Base-by-base conservation (phyloP, 2,797 vertebrate species). In the Sphenopsis melanotis region DNA sequence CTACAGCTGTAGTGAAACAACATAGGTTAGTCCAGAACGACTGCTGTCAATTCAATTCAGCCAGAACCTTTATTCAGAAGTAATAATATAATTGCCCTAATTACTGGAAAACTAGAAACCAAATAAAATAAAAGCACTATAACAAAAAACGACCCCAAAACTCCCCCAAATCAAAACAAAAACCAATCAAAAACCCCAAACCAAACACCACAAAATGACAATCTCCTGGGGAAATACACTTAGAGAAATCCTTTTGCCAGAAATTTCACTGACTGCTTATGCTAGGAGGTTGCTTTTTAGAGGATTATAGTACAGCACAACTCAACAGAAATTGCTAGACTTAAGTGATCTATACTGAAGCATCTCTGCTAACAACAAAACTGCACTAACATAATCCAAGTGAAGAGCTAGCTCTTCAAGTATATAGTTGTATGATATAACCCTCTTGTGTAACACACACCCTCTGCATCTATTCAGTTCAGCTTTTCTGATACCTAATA, bases 1-100 rank as follows among this genome's bases (percentile, higher is more conserved):
- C 95, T 74, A 95, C 89, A 97, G 96, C 95, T 95, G 63, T 85
- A 69, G 95, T 76, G 89, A 97, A 98, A 98, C 96, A 97, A 95
- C 94, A 97, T 93, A 97, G 95, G 94, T 96, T 97, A 97, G 89
- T 96, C 96, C 96, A 94, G 96, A 96, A 85, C 72, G 89, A 94
- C 64, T 80, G 36, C 90, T 93, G 57, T 49, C 89, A 92, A 93
- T 97, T 96, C 61, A 66, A 64, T 97, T 88, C 91, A 78, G 55
- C 87, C 89, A 92, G 60, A 34, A 20, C 32, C 21, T 79, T 95
- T 93, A 50, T 75, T 90, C 80, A 91, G 60, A 94, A 84, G 74
- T 77, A 94, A 87, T 46, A 79, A 32, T 55, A 80, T 92, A 91
- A 95, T 95, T 87, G 16, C 59, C 78, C n/a, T 79, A 93, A 82